Base-by-base conservation (phyloP, 1,140 invertebrate species). In the Spodoptera frugiperda region DNA sequence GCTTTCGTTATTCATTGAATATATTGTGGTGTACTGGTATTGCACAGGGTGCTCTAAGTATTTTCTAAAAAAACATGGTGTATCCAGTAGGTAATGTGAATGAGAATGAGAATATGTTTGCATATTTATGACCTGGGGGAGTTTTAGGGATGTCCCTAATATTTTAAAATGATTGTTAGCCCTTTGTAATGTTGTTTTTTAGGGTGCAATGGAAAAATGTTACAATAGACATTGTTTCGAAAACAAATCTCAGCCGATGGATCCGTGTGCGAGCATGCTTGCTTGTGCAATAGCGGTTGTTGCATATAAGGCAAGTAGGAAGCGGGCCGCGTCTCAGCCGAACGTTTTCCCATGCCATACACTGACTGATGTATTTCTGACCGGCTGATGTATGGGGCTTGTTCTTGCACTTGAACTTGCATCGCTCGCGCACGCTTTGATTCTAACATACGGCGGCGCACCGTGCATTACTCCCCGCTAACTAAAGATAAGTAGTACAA, bases 231-330 rank as follows among this genome's bases (percentile, higher is more conserved):
- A 75, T 53, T 53, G n/a, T 51, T 75, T 33, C 8, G 59, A 30
- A 25, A 75, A 44, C 21, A 59, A 39, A 44, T 75, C 57, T 39
- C 59, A 46, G 30, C 8, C 21, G 15, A 53, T 39, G 72, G 19
- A 73, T 59, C 17, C 54, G 25, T 46, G 57, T 39, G 21, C 1
- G 48, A 25, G 11, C 68, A 53, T 67, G 44, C 21, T n/a, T n/a
- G n/a, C n/a, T 74, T 76, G 68, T 77, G 68, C 49, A 77, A 82
- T 82, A 81, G 83, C 78, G 72, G 83, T 71, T 71, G 67, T 63
- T 80, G 80, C 91, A 81, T 90, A 90, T 89, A 92, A 84, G 90
- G 90, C 84, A 79, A 91, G 81, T 77, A 91, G 86, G 90, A 90
- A 92, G 82, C 82, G 77, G 68, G 75, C 79, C 61, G 78, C 80